A percentile compares a stretch with the other conserved stretches of the same genome.
Evolutionary conservation across 2,113 vertebrate genomes (phyloP).

Genomic region (Polyodon spathula): DNA sequence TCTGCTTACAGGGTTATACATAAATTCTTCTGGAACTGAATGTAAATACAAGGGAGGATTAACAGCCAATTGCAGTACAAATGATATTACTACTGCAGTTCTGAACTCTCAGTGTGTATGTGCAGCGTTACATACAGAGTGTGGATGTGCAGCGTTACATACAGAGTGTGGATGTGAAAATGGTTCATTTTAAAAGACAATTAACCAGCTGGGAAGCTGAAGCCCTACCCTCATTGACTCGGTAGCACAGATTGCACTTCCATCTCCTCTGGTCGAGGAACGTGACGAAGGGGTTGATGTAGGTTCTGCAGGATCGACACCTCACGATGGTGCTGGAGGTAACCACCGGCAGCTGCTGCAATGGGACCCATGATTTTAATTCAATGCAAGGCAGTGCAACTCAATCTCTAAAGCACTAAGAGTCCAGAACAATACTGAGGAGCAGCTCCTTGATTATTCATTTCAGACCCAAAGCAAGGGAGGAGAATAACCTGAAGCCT

Average conservation of each 20-base stretch:
- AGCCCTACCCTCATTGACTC: conserved; percentile 95
- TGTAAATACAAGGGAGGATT: conserved; percentile 19
- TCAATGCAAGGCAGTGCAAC: no score
- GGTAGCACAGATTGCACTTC: conserved; percentile 93
- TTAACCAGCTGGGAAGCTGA: no score
- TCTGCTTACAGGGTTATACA: conserved; percentile 93
- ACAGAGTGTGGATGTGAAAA: not conserved
- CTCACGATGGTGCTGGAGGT: conserved; percentile 92
- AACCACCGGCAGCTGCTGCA: conserved; percentile 89
- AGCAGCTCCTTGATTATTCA: no score
- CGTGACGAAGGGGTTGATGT: conserved; percentile 92
- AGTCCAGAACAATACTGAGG: no score
- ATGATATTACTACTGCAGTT: no score
- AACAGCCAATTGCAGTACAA: not conserved
- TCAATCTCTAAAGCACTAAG: no score
- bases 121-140: not conserved
- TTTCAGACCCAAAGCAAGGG: no score
- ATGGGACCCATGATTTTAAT: no score
- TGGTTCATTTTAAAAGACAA: not conserved
- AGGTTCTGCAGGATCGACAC: conserved; percentile 91
- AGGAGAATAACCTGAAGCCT: no score
- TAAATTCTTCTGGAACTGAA: conserved; percentile 91
- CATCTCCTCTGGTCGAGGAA: conserved; percentile 91
- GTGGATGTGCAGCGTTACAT: not conserved
- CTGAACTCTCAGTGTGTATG: no score